Percentiles rank a stretch among this genome's conserved stretches.
Conservation (phyloP, 2,113 vertebrate species). For the Ictalurus punctatus region DNA sequence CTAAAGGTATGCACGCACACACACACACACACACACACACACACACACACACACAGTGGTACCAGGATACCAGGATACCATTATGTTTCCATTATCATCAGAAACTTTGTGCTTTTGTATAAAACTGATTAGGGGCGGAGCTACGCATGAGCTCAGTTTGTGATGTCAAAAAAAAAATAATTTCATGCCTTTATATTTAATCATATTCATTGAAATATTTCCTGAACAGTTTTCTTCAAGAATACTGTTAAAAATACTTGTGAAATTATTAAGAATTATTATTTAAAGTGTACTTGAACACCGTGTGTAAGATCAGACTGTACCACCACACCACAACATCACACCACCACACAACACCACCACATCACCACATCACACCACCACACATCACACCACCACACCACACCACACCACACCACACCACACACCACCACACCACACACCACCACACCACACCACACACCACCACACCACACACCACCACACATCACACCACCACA, state of each 20-base stretch:
- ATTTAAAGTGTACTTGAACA: neutral
- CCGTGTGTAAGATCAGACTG: no score
- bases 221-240: neutral
- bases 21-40: neutral
- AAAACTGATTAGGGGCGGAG: neutral
- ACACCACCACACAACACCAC: no score
- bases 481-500: no score
- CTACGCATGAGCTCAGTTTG: neutral
- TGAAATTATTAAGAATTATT: neutral
- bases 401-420: no score
- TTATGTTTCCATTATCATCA: neutral
- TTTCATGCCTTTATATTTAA: neutral
- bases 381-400: no score
- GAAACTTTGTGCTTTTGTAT: neutral
- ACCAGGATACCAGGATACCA: neutral
- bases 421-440: no score
- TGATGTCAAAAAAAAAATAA: neutral
- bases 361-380: no score
- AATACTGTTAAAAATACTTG: neutral
- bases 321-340: neutral
- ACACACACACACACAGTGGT: neutral
- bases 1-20: conserved; percentile 78
- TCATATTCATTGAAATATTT: neutral
- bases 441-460: no score
- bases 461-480: no score